Conservation (phyloP, 2,797 vertebrate species). For the Selene dorsalis region DNA sequence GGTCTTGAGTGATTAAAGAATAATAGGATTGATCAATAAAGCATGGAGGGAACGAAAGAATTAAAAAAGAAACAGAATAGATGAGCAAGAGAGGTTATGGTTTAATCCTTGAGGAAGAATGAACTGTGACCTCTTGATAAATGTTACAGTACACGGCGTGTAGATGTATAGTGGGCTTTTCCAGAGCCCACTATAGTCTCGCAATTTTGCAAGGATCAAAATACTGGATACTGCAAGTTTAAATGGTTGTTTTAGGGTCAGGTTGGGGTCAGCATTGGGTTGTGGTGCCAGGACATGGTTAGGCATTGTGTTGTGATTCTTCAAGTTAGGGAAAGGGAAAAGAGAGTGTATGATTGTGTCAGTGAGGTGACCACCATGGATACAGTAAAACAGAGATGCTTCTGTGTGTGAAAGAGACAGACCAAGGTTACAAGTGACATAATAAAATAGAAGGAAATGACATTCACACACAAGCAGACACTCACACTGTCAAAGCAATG, state of each 20-base stretch:
- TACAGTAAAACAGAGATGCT: too few species aligned
- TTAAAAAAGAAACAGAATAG: constrained; percentile 22
- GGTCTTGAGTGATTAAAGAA: constrained; percentile 61
- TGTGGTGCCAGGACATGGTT: too few species aligned
- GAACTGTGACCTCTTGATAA: constrained; percentile 40
- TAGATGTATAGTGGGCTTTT: too few species aligned
- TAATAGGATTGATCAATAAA: constrained; percentile 71
- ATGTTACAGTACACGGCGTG: constrained; percentile 35
- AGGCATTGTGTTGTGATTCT: too few species aligned
- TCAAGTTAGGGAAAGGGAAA: too few species aligned
- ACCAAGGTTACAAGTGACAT: neutral
- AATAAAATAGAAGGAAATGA: neutral
- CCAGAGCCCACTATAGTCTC: too few species aligned
- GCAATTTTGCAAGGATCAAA: too few species aligned
- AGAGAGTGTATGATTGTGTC: too few species aligned
- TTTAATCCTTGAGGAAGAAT: constrained; percentile 36
- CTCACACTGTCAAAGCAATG: neutral
- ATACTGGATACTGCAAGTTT: too few species aligned
- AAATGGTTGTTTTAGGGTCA: too few species aligned
- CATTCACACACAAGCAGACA: neutral
- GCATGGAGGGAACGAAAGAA: constrained; percentile 35
- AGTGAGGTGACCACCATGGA: too few species aligned
- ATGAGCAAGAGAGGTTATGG: constrained; percentile 39
- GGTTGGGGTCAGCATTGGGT: too few species aligned
- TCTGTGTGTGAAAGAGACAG: neutral